Evolutionary conservation across 2,888 invertebrate species (phyloP), one percentile per base, ranked within the genome.

Genomic region (Galerucella calmariensis): DNA sequence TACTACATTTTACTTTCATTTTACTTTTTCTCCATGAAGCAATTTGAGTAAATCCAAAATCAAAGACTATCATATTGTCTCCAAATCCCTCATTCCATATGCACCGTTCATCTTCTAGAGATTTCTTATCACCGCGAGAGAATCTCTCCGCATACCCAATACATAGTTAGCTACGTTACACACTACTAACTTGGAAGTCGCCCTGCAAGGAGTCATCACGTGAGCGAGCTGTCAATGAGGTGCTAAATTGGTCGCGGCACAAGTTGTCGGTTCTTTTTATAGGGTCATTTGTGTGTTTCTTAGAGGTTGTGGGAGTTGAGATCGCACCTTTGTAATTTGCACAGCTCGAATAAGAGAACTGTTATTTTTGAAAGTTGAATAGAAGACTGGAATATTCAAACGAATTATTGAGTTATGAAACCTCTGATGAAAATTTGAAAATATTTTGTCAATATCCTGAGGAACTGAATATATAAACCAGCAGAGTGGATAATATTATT

Each of bases 161-260:
- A 61, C 51, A 20, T 69, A 69, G 59, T 68, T 59, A 48, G 27
- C 46, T 46, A 46, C 51, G 14, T 46, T 69, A 61, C 51, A 72
- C 71, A 12, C 71, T 67, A 76, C 72, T 75, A 77, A 77, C 74
- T 77, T 78, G 76, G 73, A 59, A 69, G 77, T 72, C 75, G 75
- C 73, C 20, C 74, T 75, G 72, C 75, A 46, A 20, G 14, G 59
- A 27, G 35, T 41, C 62, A 44, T 65, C 79, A 79, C 80, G 80
- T 80, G 78, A 80, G 79, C 75, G 72, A 79, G 76, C 71, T 78
- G 73, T 75, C 76, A 76, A 79, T 78, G 77, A 78, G 77, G 78
- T 72, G 77, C 56, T 75, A 77, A 77, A 75, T 59, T 69, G 65
- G 72, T 67, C 62, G 62, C 68, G 73, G 12, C 41, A 63, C 63